Percentiles rank a stretch among this genome's conserved stretches.
Evolutionary conservation across 2,888 invertebrate species (phyloP).

Genomic region (Tachina fera): DNA sequence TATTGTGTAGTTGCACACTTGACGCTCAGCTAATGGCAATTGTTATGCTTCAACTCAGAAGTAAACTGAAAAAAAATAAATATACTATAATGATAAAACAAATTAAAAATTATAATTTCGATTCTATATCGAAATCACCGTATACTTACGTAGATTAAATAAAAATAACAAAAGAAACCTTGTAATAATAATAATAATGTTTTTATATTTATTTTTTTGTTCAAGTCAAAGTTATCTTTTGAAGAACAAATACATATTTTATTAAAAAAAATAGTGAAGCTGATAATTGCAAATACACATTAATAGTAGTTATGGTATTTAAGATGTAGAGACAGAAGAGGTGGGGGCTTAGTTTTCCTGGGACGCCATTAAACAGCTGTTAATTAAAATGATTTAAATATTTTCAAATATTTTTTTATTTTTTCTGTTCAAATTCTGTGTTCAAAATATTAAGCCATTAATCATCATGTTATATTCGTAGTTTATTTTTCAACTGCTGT

Average conservation of each 20-base stretch:
- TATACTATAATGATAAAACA: not conserved
- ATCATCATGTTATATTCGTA: not conserved
- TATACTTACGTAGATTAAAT: slow-evolving; percentile 13
- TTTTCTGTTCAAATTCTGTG: not conserved
- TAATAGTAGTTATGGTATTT: not conserved
- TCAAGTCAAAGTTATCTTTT: slow-evolving; percentile 28
- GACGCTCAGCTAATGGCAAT: slow-evolving; percentile 51
- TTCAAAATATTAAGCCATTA: not conserved
- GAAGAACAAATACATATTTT: slow-evolving; percentile 15
- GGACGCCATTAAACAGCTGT: too few relatives aligned
- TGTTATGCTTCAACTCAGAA: slow-evolving; percentile 66
- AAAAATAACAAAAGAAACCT: slow-evolving; percentile 47
- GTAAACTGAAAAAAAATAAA: not conserved
- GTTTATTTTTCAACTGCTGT: not conserved
- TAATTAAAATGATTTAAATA: too few relatives aligned
- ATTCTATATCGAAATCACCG: slow-evolving; percentile 54
- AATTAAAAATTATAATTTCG: slow-evolving; percentile 61
- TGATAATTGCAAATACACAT: not conserved
- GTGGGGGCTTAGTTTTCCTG: too few relatives aligned
- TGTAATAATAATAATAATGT: slow-evolving; percentile 34
- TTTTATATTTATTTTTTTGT: not conserved
- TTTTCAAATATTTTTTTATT: not conserved
- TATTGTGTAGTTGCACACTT: slow-evolving; percentile 25
- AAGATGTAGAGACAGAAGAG: not conserved
- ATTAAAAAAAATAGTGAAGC: not conserved